These are phyloP conservation scores for Girardia tigrina DNA, from an alignment of 2,888 invertebrate genomes.

Conservation along the genomic window DNA sequence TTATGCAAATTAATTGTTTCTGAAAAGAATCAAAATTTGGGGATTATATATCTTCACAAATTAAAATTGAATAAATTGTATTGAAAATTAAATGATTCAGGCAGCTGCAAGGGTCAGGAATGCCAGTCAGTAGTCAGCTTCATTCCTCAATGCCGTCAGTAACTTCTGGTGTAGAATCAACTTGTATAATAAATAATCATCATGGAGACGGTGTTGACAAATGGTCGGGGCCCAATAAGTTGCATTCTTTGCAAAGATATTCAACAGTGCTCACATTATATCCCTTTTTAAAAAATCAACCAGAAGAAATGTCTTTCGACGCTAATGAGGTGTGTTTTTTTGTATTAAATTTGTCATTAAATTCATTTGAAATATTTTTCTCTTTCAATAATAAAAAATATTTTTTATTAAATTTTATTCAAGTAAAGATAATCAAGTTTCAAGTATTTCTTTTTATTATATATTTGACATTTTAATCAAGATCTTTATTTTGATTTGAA, in stretches of 20 bases:
- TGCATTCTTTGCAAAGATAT: background rate
- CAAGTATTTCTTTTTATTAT: no score
- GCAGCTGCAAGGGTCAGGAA: background rate
- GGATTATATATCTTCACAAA: background rate
- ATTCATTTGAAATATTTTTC: background rate
- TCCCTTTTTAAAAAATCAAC: slow-evolving; percentile 59
- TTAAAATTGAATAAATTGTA: background rate
- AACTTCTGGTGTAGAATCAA: background rate
- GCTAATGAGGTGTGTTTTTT: slow-evolving; percentile 57
- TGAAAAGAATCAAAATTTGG: background rate
- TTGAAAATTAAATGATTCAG: background rate
- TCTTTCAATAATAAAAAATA: no score
- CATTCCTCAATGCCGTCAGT: slow-evolving; percentile 23
- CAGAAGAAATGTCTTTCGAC: slow-evolving; percentile 86
- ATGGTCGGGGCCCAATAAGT: slow-evolving; percentile 56
- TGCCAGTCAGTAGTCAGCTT: slow-evolving; percentile 4
- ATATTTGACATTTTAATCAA: no score
- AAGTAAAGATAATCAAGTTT: no score
- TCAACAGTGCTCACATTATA: slow-evolving; percentile 79
- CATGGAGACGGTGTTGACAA: background rate
- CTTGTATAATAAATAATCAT: slow-evolving; percentile 15
- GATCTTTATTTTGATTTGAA: no score
- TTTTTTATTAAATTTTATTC: no score
- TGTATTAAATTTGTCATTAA: background rate
- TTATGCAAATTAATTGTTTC: background rate